Conservation (phyloP, 30 jellyfish, hydroid and myxozoan genomes). For the Mastigias papua region DNA sequence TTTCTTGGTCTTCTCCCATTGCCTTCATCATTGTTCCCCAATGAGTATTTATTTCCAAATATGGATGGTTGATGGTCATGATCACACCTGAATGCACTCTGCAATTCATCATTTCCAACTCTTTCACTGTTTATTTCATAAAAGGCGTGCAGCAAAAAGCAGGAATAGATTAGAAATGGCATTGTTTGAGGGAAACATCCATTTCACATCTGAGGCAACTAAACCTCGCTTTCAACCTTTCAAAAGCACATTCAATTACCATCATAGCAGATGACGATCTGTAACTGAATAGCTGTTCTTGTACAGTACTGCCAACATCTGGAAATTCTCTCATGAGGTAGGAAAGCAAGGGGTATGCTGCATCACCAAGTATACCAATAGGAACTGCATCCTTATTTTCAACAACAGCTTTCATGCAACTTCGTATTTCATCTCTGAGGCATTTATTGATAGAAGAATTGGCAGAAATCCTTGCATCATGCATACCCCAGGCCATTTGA, state of each 20-base stretch:
- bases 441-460: slow-evolving; percentile 25
- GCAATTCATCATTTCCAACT: background rate
- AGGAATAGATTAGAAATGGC: slow-evolving; percentile 45
- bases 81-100: background rate
- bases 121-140: slow-evolving; percentile 42
- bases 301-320: slow-evolving; percentile 29
- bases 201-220: slow-evolving; percentile 61
- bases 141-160: slow-evolving; percentile 50
- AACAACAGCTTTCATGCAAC: slow-evolving; percentile 51
- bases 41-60: background rate
- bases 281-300: slow-evolving; percentile 48
- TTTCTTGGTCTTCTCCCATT: background rate
- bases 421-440: slow-evolving; percentile 40
- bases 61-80: background rate
- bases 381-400: slow-evolving; percentile 73
- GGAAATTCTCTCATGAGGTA: slow-evolving; percentile 73
- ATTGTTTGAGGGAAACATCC: slow-evolving; percentile 41
- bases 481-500: slow-evolving; percentile 69
- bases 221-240: slow-evolving; percentile 75
- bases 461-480: slow-evolving; percentile 52
- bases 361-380: slow-evolving; percentile 70
- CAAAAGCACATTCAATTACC: slow-evolving; percentile 81
- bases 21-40: background rate
- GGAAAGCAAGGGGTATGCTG: slow-evolving; percentile 83
- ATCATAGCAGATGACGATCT: slow-evolving; percentile 78